Evolutionary conservation across 35 echinoderm and acorn worm species (phyloP).

Genomic region (Strongylocentrotus purpuratus): DNA sequence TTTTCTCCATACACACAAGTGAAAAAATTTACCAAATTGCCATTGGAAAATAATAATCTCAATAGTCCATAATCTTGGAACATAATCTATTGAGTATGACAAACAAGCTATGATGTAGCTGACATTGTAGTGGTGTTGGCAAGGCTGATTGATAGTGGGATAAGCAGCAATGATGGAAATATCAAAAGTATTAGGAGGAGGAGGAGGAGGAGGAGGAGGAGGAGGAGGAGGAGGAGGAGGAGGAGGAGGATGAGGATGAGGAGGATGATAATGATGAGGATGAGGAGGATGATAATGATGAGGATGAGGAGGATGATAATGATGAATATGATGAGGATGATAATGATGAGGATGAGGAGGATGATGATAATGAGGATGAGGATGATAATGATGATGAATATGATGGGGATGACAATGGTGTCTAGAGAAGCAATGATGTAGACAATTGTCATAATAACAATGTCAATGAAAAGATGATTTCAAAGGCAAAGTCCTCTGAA

Average conservation of each 20-base stretch:
- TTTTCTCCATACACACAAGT: too few relatives aligned
- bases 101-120: neutral
- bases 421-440: neutral
- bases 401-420: neutral
- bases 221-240: neutral
- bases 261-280: neutral
- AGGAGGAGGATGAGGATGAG: neutral
- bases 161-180: neutral
- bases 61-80: too few relatives aligned
- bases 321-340: neutral
- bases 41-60: too few relatives aligned
- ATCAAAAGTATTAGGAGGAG: neutral
- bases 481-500: too few relatives aligned
- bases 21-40: too few relatives aligned
- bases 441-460: too few relatives aligned
- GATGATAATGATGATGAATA: neutral
- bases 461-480: too few relatives aligned
- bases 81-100: neutral
- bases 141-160: neutral
- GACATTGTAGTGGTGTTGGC: neutral
- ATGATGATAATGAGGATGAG: neutral
- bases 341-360: neutral
- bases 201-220: neutral
- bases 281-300: neutral
- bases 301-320: neutral